These are phyloP conservation scores for Spongia lamella DNA, from an alignment of 37 sponge, comb jelly and placozoan species.

Conservation along the genomic window DNA sequence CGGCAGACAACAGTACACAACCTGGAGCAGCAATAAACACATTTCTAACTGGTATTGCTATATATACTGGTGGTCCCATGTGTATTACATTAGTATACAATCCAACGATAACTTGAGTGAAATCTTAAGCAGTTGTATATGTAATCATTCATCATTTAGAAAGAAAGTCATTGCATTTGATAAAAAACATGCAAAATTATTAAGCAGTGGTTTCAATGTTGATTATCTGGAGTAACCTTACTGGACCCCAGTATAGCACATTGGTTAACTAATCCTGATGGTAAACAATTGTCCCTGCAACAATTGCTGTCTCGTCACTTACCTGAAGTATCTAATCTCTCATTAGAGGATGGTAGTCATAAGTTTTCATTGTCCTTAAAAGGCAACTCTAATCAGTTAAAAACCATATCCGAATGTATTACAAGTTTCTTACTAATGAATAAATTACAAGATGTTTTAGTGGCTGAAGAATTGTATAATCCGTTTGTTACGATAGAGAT, in stretches of 20 bases:
- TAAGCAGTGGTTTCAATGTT: constrained; percentile 1
- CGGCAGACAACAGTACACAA: constrained; percentile 83
- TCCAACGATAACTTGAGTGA: not conserved
- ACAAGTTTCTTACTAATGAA: constrained; percentile 65
- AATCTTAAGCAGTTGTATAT: not conserved
- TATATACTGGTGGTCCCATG: constrained; percentile 85
- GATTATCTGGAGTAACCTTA: constrained; percentile 17
- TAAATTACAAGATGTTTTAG: constrained; percentile 56
- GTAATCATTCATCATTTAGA: not conserved
- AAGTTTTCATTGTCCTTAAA: constrained; percentile 51
- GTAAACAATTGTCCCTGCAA: constrained; percentile 67
- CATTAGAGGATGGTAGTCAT: constrained; percentile 23
- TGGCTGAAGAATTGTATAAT: constrained; percentile 55
- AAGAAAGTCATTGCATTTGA: constrained; percentile 55
- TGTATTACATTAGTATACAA: constrained; percentile 66
- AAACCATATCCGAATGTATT: constrained; percentile 62
- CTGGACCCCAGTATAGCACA: constrained; percentile 79
- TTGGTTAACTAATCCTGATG: constrained; percentile 92
- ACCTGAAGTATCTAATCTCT: constrained; percentile 58
- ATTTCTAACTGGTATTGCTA: constrained; percentile 81
- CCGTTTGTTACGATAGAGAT: constrained; percentile 79
- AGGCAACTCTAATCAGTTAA: constrained; percentile 48
- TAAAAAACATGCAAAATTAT: constrained; percentile 66
- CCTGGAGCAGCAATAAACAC: constrained; percentile 72
- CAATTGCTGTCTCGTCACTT: constrained; percentile 74